Evolutionary conservation across 2,797 vertebrate genomes (phyloP).

Genomic region (Pristis pectinata): DNA sequence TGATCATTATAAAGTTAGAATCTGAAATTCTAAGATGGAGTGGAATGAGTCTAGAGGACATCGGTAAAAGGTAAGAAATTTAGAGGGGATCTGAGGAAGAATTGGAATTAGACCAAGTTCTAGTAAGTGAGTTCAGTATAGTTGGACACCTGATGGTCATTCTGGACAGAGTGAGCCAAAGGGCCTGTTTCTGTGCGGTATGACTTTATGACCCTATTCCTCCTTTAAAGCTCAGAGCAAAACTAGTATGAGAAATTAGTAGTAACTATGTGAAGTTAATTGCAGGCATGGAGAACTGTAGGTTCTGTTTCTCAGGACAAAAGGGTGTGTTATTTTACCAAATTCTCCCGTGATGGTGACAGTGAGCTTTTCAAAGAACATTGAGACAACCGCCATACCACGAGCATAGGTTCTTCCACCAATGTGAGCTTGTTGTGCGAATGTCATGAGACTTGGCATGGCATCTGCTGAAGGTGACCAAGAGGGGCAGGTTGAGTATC

Average conservation of each 20-base stretch:
- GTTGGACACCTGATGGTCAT: too few species aligned
- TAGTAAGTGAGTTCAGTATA: too few species aligned
- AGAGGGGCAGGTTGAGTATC: neutral
- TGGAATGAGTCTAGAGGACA: too few species aligned
- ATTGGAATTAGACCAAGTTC: too few species aligned
- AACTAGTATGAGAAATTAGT: neutral
- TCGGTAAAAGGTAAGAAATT: too few species aligned
- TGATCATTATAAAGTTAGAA: too few species aligned
- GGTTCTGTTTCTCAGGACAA: neutral
- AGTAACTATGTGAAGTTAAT: neutral
- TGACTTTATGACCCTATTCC: too few species aligned
- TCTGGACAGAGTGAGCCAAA: too few species aligned
- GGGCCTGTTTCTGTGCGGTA: too few species aligned
- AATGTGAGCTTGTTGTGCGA: neutral
- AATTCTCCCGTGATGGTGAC: too few species aligned
- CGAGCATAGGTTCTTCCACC: neutral
- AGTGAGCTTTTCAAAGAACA: neutral
- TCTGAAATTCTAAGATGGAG: neutral
- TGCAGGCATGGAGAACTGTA: neutral
- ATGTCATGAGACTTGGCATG: neutral
- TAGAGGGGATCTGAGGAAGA: too few species aligned
- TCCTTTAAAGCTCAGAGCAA: neutral
- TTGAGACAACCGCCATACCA: neutral
- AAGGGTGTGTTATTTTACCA: neutral
- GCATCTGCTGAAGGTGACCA: neutral